These are phyloP conservation scores for Gonioctena quinquepunctata DNA, from an alignment of 1,140 invertebrate genomes.

Conservation along the genomic window DNA sequence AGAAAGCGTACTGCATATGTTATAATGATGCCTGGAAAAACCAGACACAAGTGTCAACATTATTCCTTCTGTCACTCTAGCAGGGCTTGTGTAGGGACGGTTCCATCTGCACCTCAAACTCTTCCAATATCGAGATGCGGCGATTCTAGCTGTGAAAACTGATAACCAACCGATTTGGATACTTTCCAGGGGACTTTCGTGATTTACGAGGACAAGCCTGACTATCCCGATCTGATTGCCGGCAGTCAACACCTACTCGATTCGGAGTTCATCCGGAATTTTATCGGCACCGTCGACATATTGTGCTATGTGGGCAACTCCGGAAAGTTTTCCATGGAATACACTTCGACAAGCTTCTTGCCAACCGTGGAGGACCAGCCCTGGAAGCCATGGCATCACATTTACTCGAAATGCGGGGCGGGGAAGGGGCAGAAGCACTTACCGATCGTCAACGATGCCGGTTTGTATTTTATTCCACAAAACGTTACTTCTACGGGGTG, in stretches of 20 bases:
- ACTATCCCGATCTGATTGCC: constrained; percentile 37
- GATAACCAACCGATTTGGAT: too few relatives aligned
- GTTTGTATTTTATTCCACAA: constrained; percentile 6
- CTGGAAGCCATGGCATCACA: constrained; percentile 51
- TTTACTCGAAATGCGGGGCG: constrained; percentile 45
- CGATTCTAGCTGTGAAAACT: too few relatives aligned
- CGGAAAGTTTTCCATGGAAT: constrained; percentile 36
- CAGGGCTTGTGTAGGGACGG: too few relatives aligned
- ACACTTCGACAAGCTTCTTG: constrained; percentile 23
- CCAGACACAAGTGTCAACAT: too few relatives aligned
- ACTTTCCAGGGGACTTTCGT: constrained; percentile 30
- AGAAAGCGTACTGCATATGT: too few relatives aligned
- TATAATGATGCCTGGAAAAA: too few relatives aligned
- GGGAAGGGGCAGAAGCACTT: constrained; percentile 27
- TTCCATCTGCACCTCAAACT: too few relatives aligned
- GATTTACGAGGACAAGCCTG: constrained; percentile 26
- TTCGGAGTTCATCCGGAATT: constrained; percentile 42
- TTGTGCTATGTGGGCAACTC: constrained; percentile 39
- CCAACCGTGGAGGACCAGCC: constrained; percentile 23
- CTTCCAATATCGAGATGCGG: too few relatives aligned
- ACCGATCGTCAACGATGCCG: constrained; percentile 2
- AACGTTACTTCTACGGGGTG: too few relatives aligned
- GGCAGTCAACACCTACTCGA: constrained; percentile 39
- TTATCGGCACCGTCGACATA: constrained; percentile 38
- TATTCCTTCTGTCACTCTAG: too few relatives aligned